A percentile compares a stretch with the other conserved stretches of the same genome.
Evolutionary conservation across 64 coral and sea anemone genomes (phyloP).

Genomic region (Orbicella faveolata): DNA sequence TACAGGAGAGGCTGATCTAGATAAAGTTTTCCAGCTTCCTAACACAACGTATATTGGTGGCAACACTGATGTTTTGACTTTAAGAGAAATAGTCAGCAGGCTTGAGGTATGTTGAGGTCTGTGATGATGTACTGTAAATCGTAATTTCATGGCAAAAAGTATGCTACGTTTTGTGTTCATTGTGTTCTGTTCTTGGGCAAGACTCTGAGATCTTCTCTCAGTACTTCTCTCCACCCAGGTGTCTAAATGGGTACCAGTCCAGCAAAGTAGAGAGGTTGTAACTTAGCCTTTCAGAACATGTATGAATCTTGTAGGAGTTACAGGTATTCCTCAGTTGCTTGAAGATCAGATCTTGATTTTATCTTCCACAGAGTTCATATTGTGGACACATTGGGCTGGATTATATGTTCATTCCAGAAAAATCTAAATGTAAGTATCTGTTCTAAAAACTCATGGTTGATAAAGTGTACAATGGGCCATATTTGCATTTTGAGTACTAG

Average conservation of each 20-base stretch:
- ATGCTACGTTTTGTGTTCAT: no score
- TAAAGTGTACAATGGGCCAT: no score
- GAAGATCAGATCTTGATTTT: not conserved
- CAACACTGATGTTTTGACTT: conserved; percentile 41
- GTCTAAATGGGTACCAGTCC: not conserved
- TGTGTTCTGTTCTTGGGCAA: no score
- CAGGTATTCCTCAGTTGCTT: no score
- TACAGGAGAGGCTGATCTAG: conserved; percentile 79
- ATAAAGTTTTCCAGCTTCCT: conserved; percentile 94
- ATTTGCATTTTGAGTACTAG: no score
- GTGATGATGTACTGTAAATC: no score
- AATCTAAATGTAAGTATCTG: conserved; percentile 78
- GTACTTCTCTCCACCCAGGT: not conserved
- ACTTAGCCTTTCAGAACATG: no score
- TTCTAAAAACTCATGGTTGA: no score
- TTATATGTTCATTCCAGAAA: conserved; percentile 96
- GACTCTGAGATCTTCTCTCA: not conserved
- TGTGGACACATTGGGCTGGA: conserved; percentile 93
- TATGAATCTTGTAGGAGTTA: no score
- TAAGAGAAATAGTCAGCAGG: conserved; percentile 86
- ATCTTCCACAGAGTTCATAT: conserved; percentile 59
- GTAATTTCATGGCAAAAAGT: no score
- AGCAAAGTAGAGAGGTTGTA: no score
- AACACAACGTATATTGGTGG: conserved; percentile 94
- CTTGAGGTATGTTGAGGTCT: conserved; percentile 57